Evolutionary conservation across 2,888 invertebrate genomes (phyloP).

Genomic region (Dicycla oo): DNA sequence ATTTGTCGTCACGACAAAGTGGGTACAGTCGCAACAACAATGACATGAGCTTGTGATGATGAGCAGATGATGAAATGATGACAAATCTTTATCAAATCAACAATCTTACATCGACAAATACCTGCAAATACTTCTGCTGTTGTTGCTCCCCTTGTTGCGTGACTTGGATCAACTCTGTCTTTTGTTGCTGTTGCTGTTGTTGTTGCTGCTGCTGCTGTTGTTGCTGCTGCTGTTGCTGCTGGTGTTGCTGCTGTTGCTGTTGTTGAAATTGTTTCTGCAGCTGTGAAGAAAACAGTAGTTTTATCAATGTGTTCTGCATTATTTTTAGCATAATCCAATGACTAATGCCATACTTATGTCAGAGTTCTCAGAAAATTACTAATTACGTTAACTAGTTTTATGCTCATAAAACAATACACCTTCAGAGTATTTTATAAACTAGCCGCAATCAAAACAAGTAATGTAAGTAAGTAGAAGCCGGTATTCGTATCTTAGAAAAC

Average conservation of each 20-base stretch:
- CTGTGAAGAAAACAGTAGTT: constrained; percentile 62
- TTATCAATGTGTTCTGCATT: not conserved
- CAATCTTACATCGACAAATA: constrained; percentile 62
- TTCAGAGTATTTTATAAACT: constrained; percentile 20
- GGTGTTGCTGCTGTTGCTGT: constrained; percentile 71
- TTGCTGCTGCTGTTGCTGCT: constrained; percentile 81
- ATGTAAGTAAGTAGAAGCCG: not conserved
- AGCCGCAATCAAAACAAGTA: not conserved
- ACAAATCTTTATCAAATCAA: constrained; percentile 19
- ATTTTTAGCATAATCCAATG: not conserved
- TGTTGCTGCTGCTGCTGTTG: constrained; percentile 82
- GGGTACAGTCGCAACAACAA: not conserved
- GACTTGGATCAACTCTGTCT: constrained; percentile 83
- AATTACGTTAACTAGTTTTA: not conserved
- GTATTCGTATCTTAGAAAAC: constrained; percentile 8
- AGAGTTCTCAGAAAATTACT: not conserved
- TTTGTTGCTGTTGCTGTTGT: constrained; percentile 79
- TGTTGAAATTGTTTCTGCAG: constrained; percentile 80
- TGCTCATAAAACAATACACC: constrained; percentile 1
- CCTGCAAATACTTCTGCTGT: constrained; percentile 88
- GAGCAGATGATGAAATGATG: constrained; percentile 29
- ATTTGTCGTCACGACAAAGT: not conserved
- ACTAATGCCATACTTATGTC: not conserved
- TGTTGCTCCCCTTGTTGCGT: constrained; percentile 77
- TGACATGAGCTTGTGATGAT: not conserved